Evolutionary conservation across 2,797 vertebrate species (phyloP).

Genomic region (Amblyopsis hoosieri): DNA sequence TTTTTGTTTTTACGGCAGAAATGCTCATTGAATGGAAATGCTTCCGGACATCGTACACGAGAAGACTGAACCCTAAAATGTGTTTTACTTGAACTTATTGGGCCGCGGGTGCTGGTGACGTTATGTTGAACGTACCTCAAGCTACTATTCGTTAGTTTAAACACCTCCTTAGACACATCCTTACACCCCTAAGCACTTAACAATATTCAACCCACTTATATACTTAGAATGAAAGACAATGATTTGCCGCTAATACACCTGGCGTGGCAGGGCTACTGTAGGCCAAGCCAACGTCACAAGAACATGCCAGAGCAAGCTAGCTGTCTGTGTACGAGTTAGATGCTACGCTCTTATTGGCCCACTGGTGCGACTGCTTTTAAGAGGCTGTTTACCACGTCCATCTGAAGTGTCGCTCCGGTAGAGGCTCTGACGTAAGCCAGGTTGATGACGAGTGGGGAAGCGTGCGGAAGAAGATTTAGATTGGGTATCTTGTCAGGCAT

Average conservation of each 20-base stretch:
- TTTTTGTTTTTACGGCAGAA: conserved; percentile 38
- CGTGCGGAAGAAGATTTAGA: conserved; percentile 3
- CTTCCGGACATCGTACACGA: conserved; percentile 14
- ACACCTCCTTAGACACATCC: conserved; percentile 27
- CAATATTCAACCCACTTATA: conserved; percentile 26
- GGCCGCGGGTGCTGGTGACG: conserved; percentile 46
- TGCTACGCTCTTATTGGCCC: conserved; percentile 40
- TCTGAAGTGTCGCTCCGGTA: conserved; percentile 29
- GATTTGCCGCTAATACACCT: no score
- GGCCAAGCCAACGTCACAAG: conserved; percentile 48
- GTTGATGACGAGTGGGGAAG: conserved; percentile 25
- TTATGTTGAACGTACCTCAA: conserved; percentile 75
- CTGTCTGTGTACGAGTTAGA: conserved; percentile 40
- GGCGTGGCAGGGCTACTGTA: conserved; percentile 62
- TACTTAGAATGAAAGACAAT: no score
- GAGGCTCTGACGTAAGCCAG: conserved; percentile 23
- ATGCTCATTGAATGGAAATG: conserved; percentile 45
- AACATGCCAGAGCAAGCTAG: conserved; percentile 8
- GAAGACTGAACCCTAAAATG: conserved; percentile 36
- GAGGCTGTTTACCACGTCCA: conserved; percentile 17
- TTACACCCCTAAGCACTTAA: conserved; percentile 54
- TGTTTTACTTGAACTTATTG: conserved; percentile 77
- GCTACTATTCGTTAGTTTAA: conserved; percentile 47
- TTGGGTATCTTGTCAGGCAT: not conserved
- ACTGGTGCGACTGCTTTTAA: conserved; percentile 48